These are phyloP conservation scores for Drosophila pseudoananassae DNA, from an alignment of 1,140 invertebrate genomes.

Conservation along the genomic window DNA sequence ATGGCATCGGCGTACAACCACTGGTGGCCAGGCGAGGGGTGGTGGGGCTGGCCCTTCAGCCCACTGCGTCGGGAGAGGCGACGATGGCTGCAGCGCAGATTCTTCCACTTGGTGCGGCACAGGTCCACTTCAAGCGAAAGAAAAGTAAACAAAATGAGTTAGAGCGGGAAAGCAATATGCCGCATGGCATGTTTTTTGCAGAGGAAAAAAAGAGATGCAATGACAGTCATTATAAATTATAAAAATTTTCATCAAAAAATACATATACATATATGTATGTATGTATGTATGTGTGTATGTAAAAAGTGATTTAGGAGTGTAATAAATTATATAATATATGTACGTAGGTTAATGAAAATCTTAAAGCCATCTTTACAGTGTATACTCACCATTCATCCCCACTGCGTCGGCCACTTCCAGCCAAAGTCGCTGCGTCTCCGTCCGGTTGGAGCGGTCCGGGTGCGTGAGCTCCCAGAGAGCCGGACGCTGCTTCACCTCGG, in stretches of 20 bases:
- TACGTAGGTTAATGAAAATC: neutral
- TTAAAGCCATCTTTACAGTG: slow-evolving; percentile 1
- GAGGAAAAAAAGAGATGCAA: neutral
- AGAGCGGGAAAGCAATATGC: neutral
- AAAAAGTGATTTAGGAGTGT: too few species aligned
- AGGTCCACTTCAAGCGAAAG: slow-evolving; percentile 46
- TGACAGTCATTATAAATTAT: neutral
- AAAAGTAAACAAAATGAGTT: neutral
- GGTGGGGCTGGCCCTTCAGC: slow-evolving; percentile 8
- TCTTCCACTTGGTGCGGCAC: slow-evolving; percentile 70
- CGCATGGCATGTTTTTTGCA: neutral
- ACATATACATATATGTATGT: neutral
- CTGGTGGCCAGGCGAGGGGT: slow-evolving; percentile 37
- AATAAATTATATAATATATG: too few species aligned
- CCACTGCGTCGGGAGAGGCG: slow-evolving; percentile 42
- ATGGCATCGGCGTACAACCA: slow-evolving; percentile 64
- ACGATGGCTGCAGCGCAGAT: slow-evolving; percentile 70
- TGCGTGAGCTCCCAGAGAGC: slow-evolving; percentile 67
- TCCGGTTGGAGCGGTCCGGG: slow-evolving; percentile 65
- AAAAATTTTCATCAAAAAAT: neutral
- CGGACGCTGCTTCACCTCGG: slow-evolving; percentile 64
- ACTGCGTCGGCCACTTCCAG: slow-evolving; percentile 48
- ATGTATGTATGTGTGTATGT: too few species aligned
- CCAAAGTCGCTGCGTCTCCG: slow-evolving; percentile 61
- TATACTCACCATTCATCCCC: slow-evolving; percentile 61